These are phyloP conservation scores for Aphelocoma coerulescens DNA, from an alignment of 2,113 vertebrate species.

Conservation along the genomic window DNA sequence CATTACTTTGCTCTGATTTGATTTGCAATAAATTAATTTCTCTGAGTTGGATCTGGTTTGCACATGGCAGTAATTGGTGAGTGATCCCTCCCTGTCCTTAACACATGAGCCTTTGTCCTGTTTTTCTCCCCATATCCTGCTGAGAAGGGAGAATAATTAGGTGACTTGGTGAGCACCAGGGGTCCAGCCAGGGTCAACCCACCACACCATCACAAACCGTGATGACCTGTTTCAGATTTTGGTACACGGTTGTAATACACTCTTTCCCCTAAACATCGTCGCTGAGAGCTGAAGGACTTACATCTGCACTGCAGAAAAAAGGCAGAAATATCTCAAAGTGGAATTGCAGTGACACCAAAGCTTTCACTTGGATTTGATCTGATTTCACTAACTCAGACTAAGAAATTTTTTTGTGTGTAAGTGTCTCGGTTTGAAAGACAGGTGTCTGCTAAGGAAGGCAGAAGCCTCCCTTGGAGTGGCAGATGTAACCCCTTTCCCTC, in stretches of 20 bases:
- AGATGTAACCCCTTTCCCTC: no score
- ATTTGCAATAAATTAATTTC: background rate
- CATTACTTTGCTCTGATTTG: background rate
- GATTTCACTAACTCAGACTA: background rate
- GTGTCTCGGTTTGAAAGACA: no score
- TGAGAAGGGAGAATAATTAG: background rate
- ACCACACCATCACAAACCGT: background rate
- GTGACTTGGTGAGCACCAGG: background rate
- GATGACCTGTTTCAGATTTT: background rate
- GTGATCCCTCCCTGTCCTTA: background rate
- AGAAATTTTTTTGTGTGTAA: background rate
- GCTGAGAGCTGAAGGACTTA: background rate
- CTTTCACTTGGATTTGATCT: background rate
- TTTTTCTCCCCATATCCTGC: background rate
- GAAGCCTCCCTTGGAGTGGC: no score
- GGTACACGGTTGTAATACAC: background rate
- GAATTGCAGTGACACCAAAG: background rate
- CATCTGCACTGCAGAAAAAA: background rate
- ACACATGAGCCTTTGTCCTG: background rate
- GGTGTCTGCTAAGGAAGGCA: no score
- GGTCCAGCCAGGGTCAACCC: background rate
- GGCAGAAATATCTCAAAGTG: background rate
- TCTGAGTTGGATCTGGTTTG: background rate
- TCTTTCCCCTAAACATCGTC: background rate
- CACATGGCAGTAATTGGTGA: background rate